Base-by-base conservation (phyloP, 2,888 invertebrate genomes). In the Acleris literana region DNA sequence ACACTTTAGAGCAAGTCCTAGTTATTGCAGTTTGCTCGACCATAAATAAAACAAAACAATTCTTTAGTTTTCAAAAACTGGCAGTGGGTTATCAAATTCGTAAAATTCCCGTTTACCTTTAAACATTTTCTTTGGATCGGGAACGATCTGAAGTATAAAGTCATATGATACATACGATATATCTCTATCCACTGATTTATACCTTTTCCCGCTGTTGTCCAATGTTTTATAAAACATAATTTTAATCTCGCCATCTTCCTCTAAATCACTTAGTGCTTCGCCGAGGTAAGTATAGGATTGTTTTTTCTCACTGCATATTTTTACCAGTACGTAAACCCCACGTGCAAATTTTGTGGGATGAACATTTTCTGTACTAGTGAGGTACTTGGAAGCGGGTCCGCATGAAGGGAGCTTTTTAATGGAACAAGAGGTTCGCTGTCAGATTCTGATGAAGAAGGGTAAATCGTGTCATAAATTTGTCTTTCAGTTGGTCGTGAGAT, bases 401-500 rank as follows among this genome's bases (percentile, higher is more conserved):
- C 43, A 43, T 43, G 11, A 43, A 16, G 13, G 5, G 43, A 43
- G 43, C 43, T 11, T 43, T 43, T 43, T 16, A 43, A 13, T 16
- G 43, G 16, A 43, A 16, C 7, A 43, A 43, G 20, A 48, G 58
- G 48, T 13, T 48, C 29, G 58, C 48, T 43, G 13, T 48, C 48
- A 46, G 48, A 58, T 25, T 43, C 29, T 18, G 60, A 60, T 51
- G 51, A 51, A 39, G 51, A 59, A 29, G 59, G 49, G 49, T 59
- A 59, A 49, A 59, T 49, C 49, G 49, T 59, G 46, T 59, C 46
- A 51, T 59, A 59, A 51, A 20, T 46, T 51, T 44, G 33, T 49
- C 59, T 51, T 59, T 33, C 48, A 59, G 59, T 44, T 59, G 33
- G 59, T 29, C 39, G 46, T 59, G 59, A 49, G n/a, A 59, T 59